Conservation (phyloP, 2,797 vertebrate species). For the Melanotaenia trifasciata region DNA sequence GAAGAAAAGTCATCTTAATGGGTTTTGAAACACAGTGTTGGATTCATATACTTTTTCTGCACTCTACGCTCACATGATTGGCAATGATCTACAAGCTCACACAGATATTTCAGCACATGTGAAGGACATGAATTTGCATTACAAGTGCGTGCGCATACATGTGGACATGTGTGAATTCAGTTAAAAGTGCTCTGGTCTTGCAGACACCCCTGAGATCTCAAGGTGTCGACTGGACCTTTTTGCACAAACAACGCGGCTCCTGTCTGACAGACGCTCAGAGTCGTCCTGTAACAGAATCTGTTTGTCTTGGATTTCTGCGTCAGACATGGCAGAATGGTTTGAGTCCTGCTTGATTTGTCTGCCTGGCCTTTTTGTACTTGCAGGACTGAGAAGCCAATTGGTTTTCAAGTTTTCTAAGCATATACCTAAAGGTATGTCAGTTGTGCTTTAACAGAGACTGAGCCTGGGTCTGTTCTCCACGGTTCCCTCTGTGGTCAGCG, state of each 20-base stretch:
- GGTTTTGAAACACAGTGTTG: neutral
- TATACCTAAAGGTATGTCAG: conserved; percentile 35
- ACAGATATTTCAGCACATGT: conserved; percentile 1
- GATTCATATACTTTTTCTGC: neutral
- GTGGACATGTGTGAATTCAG: conserved; percentile 49
- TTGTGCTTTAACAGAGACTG: conserved; percentile 16
- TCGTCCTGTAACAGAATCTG: conserved; percentile 51
- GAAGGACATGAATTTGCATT: neutral
- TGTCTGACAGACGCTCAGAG: conserved; percentile 35
- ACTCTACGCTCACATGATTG: neutral
- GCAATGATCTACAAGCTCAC: too few species aligned
- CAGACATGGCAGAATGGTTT: conserved; percentile 27
- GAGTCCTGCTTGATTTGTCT: conserved; percentile 41
- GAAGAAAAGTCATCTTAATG: neutral
- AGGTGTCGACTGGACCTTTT: conserved; percentile 63
- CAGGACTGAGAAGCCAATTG: conserved; percentile 7
- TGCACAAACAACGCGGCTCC: conserved; percentile 41
- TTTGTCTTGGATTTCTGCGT: conserved; percentile 44
- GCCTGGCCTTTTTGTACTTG: conserved; percentile 20
- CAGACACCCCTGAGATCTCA: conserved; percentile 56
- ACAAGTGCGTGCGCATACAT: neutral
- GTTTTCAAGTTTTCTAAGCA: conserved; percentile 19
- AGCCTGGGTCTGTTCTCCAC: conserved; percentile 19
- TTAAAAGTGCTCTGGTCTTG: conserved; percentile 36
- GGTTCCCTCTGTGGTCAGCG: conserved; percentile 34